These are phyloP conservation scores for Ellobium chinense DNA, from an alignment of 2,888 invertebrate genomes.

Conservation along the genomic window DNA sequence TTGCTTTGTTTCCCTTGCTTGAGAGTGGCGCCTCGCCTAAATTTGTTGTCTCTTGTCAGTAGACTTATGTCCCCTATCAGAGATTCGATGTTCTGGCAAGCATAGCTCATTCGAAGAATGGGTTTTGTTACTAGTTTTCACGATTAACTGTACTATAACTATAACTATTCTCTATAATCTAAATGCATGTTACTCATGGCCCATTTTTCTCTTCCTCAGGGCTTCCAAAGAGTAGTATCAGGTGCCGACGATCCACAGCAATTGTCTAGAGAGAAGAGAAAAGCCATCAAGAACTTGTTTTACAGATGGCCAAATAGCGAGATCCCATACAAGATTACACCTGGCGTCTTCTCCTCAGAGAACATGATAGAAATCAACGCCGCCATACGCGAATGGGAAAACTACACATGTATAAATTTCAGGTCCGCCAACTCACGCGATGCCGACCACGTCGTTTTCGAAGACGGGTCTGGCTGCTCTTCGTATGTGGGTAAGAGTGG, in stretches of 20 bases:
- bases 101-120: too few relatives aligned
- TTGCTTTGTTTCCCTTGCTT: too few relatives aligned
- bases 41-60: too few relatives aligned
- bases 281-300: conserved; percentile 25
- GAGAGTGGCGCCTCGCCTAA: too few relatives aligned
- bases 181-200: too few relatives aligned
- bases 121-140: too few relatives aligned
- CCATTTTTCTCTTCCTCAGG: too few relatives aligned
- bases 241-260: not conserved
- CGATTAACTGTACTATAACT: too few relatives aligned
- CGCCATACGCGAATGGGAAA: conserved; percentile 44
- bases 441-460: conserved; percentile 29
- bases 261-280: conserved; percentile 30
- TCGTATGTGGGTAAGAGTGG: conserved; percentile 44
- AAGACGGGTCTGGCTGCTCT: conserved; percentile 48
- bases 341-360: not conserved
- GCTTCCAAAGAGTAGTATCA: too few relatives aligned
- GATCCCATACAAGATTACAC: conserved; percentile 38
- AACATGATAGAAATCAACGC: conserved; percentile 11
- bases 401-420: conserved; percentile 43
- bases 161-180: too few relatives aligned
- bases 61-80: too few relatives aligned
- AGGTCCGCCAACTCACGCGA: not conserved
- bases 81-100: too few relatives aligned
- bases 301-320: conserved; percentile 35